phyloP scores from a whole-genome alignment of 2,113 vertebrate genomes.

The Myxocyprinus asiaticus region DNA sequence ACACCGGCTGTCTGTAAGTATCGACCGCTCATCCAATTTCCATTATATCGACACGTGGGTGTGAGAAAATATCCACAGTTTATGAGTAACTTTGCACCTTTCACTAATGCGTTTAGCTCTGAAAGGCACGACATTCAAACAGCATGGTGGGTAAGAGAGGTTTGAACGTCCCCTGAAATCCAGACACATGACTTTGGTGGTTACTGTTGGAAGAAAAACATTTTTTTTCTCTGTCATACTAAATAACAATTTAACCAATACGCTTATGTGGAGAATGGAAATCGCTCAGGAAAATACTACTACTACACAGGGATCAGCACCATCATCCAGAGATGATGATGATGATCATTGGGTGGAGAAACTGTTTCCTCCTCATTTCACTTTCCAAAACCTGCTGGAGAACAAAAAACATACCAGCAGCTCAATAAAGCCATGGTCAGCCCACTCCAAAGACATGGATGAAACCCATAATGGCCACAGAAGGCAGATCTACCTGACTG shows the following conservation, averaged over 20 bases:
- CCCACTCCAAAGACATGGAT: background rate
- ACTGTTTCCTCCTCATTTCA: slow-evolving; percentile 60
- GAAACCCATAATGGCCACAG: slow-evolving; percentile 43
- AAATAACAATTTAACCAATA: background rate
- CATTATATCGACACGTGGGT: background rate
- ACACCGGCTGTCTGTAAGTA: background rate
- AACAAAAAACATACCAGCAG: background rate
- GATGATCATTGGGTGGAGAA: slow-evolving; percentile 62
- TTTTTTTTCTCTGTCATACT: background rate
- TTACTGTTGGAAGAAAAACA: slow-evolving; percentile 2
- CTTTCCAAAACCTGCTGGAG: slow-evolving; percentile 54
- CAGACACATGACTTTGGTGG: background rate
- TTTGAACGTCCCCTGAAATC: background rate
- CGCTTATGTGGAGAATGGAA: background rate
- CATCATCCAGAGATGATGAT: slow-evolving; percentile 10
- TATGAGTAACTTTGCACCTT: background rate
- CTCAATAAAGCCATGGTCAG: background rate
- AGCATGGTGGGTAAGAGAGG: too few species aligned
- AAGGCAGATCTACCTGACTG: slow-evolving; percentile 45
- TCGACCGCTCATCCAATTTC: background rate
- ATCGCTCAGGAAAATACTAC: background rate
- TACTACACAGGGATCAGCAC: background rate
- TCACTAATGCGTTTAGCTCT: background rate
- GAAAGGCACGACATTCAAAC: too few species aligned
- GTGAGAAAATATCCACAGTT: background rate